Evolutionary conservation across 2,888 invertebrate genomes (phyloP).

Genomic region (Mimumesa dahlbomi): DNA sequence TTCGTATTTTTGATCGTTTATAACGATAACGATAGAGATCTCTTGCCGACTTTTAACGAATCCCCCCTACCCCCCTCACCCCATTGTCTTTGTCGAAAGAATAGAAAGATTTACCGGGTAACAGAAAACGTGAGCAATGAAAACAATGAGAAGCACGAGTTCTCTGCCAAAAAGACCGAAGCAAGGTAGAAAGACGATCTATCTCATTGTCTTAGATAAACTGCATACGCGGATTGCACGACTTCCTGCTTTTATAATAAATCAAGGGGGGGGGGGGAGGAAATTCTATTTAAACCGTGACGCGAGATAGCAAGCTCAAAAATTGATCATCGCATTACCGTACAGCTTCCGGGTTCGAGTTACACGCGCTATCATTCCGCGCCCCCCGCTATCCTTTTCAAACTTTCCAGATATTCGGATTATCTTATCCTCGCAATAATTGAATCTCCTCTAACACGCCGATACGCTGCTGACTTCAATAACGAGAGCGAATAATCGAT

Average conservation of each 20-base stretch:
- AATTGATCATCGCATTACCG: not conserved
- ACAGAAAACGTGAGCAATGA: not conserved
- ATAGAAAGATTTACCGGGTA: too few species aligned
- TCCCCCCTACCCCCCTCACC: too few species aligned
- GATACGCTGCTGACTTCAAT: too few species aligned
- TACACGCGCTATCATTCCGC: not conserved
- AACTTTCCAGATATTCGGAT: not conserved
- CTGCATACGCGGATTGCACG: slow-evolving; percentile 21
- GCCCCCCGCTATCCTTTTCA: not conserved
- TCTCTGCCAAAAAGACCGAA: slow-evolving; percentile 7
- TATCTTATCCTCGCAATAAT: slow-evolving; percentile 1
- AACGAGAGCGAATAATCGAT: too few species aligned
- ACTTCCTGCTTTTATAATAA: slow-evolving; percentile 22
- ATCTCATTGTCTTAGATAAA: slow-evolving; percentile 35
- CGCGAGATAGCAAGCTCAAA: not conserved
- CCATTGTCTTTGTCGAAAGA: too few species aligned
- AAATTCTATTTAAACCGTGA: slow-evolving; percentile 22
- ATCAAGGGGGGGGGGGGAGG: too few species aligned
- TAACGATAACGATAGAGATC: too few species aligned
- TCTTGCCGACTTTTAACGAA: too few species aligned
- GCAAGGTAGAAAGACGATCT: slow-evolving; percentile 26
- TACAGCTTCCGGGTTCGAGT: not conserved
- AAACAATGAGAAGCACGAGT: not conserved
- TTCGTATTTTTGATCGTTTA: too few species aligned
- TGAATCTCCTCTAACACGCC: too few species aligned